phyloP scores from a whole-genome alignment of 2,888 invertebrate genomes.

The Merodon equestris region DNA sequence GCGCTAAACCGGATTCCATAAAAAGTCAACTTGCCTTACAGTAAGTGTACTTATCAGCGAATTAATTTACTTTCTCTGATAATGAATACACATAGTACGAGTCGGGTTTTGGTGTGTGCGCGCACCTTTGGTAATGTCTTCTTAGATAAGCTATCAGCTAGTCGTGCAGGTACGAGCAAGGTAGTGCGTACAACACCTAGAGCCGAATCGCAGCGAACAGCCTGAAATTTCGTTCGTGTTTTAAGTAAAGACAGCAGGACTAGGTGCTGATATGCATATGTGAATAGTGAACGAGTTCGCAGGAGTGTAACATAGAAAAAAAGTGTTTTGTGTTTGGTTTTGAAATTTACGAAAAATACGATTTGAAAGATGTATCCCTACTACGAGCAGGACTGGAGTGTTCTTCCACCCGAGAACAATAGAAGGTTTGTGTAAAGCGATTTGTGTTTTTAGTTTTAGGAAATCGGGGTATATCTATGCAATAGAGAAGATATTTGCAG shows the following conservation, averaged over 20 bases:
- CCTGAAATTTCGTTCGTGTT: conserved; percentile 13
- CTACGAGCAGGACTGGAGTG: conserved; percentile 91
- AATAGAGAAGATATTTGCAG: not conserved
- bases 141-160: conserved; percentile 56
- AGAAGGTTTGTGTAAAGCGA: conserved; percentile 83
- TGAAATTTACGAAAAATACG: conserved; percentile 7
- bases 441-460: not conserved
- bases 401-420: conserved; percentile 90
- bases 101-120: conserved; percentile 41
- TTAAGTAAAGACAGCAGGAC: conserved; percentile 7
- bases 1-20: conserved; percentile 16
- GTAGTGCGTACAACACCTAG: conserved; percentile 47
- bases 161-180: conserved; percentile 39
- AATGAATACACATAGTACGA: conserved; percentile 36
- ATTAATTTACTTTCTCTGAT: conserved; percentile 65
- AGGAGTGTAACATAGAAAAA: conserved; percentile 14
- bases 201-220: conserved; percentile 8
- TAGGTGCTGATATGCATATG: too few relatives aligned
- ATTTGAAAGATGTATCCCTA: conserved; percentile 76
- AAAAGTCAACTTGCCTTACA: conserved; percentile 20
- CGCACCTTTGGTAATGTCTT: conserved; percentile 47
- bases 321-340: conserved; percentile 1
- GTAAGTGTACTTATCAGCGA: conserved; percentile 56
- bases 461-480: conserved; percentile 35
- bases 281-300: conserved; percentile 3